A percentile compares a stretch with the other conserved stretches of the same genome.
These are phyloP conservation scores for Hystrix brachyura DNA, from an alignment of 2,113 vertebrate genomes.

Conservation along the genomic window DNA sequence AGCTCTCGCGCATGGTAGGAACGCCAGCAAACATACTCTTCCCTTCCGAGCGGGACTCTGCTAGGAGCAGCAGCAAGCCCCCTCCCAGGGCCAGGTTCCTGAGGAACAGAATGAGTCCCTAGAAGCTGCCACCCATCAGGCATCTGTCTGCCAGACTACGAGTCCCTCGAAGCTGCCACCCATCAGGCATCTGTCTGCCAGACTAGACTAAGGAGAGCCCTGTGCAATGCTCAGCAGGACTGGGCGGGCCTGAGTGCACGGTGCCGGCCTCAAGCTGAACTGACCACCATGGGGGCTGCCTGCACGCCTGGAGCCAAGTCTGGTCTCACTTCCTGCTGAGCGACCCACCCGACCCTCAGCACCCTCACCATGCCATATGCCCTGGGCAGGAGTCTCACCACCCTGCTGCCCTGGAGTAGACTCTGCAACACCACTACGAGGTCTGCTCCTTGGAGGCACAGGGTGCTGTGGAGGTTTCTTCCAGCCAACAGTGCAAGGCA, in stretches of 20 bases:
- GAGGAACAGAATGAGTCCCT: neutral
- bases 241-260: neutral
- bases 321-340: neutral
- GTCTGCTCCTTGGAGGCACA: neutral
- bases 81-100: conserved; percentile 98
- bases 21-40: conserved; percentile 99
- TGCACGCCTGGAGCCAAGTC: accelerated
- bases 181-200: accelerated
- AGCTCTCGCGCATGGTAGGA: conserved; percentile 97
- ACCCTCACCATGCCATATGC: accelerated
- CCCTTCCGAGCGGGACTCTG: conserved; percentile 97
- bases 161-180: accelerated
- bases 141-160: accelerated
- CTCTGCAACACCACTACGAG: neutral
- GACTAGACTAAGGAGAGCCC: neutral
- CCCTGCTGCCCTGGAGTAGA: no score
- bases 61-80: conserved; percentile 95
- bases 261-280: neutral
- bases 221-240: neutral
- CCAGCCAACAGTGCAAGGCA: neutral
- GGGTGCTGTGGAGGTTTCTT: neutral
- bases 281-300: accelerated
- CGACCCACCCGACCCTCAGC: neutral
- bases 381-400: accelerated
- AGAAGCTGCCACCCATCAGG: accelerated